Evolutionary conservation across 2,888 invertebrate species (phyloP).

Genomic region (Protodeltote pygarga): DNA sequence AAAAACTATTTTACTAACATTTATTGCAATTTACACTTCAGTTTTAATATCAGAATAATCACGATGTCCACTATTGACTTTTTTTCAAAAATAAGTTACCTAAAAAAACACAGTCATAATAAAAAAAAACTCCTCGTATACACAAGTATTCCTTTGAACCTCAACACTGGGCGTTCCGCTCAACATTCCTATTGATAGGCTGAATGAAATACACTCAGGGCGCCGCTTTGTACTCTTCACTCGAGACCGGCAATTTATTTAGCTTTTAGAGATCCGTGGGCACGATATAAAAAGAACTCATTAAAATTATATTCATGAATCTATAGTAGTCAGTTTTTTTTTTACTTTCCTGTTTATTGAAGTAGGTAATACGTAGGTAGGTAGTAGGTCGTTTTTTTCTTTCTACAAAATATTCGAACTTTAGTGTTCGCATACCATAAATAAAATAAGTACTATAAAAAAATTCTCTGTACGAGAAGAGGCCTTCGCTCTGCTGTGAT

Average conservation of each 20-base stretch:
- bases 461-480: too few relatives aligned
- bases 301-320: conserved; percentile 35
- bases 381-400: too few relatives aligned
- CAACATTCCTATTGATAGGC: conserved; percentile 60
- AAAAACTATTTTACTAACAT: too few relatives aligned
- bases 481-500: too few relatives aligned
- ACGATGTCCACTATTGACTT: too few relatives aligned
- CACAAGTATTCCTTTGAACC: conserved; percentile 5
- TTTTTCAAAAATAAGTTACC: not conserved
- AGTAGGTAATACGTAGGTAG: too few relatives aligned
- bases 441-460: too few relatives aligned
- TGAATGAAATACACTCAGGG: conserved; percentile 69
- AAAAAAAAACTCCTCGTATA: not conserved
- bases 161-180: conserved; percentile 25
- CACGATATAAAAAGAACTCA: conserved; percentile 43
- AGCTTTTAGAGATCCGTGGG: conserved; percentile 56
- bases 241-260: conserved; percentile 62
- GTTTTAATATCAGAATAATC: too few relatives aligned
- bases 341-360: too few relatives aligned
- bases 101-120: not conserved
- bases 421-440: too few relatives aligned
- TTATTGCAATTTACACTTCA: too few relatives aligned
- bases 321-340: conserved; percentile 9
- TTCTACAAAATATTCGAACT: too few relatives aligned
- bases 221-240: conserved; percentile 56